Conservation (phyloP, 2,797 vertebrate species). For the Sebastes steindachneri region DNA sequence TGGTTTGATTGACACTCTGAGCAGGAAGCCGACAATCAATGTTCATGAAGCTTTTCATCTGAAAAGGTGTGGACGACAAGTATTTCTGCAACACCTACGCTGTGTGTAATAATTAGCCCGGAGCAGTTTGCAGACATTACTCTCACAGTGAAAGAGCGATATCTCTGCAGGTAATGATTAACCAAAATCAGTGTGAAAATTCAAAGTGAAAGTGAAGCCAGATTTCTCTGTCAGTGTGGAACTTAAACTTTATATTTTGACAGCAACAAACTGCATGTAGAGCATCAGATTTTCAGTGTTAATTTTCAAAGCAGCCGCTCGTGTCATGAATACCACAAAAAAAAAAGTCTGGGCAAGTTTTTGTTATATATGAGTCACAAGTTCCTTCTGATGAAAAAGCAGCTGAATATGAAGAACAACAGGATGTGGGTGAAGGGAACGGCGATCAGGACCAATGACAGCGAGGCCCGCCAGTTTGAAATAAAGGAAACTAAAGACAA, state of each 20-base stretch:
- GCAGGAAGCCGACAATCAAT: background rate
- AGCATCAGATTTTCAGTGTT: background rate
- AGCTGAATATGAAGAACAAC: constrained; percentile 64
- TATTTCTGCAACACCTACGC: background rate
- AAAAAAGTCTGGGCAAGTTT: constrained; percentile 4
- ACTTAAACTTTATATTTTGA: background rate
- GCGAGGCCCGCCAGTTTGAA: constrained; percentile 33
- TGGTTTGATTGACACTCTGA: background rate
- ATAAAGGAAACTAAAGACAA: constrained; percentile 24
- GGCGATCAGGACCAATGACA: constrained; percentile 30
- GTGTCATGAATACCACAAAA: constrained; percentile 15
- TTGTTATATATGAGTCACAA: constrained; percentile 42
- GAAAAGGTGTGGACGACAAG: background rate
- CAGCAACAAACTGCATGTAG: fast-evolving
- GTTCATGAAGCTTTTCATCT: background rate
- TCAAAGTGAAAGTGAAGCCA: constrained; percentile 25
- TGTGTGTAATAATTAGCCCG: constrained; percentile 13
- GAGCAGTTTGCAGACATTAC: background rate
- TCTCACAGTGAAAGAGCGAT: background rate
- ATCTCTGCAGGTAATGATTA: constrained; percentile 23
- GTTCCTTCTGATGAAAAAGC: constrained; percentile 13
- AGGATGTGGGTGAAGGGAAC: constrained; percentile 55
- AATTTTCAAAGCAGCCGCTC: background rate
- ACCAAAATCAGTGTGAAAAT: background rate
- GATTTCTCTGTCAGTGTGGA: background rate